phyloP scores from a whole-genome alignment of 2,888 invertebrate genomes.

The Pterostichus madidus region DNA sequence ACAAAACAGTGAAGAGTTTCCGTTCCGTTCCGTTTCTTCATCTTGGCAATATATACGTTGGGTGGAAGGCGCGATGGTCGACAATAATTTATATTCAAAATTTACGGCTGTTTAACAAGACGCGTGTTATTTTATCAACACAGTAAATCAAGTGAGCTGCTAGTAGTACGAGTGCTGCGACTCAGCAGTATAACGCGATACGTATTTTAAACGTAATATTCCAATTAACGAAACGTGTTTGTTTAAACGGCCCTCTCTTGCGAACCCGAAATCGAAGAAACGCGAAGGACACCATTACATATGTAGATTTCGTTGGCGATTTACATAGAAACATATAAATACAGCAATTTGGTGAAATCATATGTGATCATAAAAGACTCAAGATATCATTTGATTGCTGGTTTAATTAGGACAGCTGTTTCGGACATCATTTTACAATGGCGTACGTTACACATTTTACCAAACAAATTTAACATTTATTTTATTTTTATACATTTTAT shows the following conservation, averaged over 20 bases:
- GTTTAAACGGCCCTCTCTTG: slow-evolving; percentile 44
- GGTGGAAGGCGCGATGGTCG: slow-evolving; percentile 43
- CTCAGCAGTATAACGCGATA: slow-evolving; percentile 26
- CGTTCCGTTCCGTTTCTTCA: slow-evolving; percentile 15
- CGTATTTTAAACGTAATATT: slow-evolving; percentile 63
- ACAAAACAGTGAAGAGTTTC: slow-evolving; percentile 19
- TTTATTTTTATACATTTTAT: too few relatives aligned
- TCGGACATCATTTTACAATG: slow-evolving; percentile 1
- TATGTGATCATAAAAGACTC: slow-evolving; percentile 55
- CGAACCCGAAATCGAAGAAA: slow-evolving; percentile 25
- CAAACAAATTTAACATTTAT: too few relatives aligned
- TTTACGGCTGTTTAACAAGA: slow-evolving; percentile 62
- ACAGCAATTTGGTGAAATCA: slow-evolving; percentile 61
- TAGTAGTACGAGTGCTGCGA: neutral
- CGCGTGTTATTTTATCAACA: slow-evolving; percentile 62
- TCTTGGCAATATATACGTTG: slow-evolving; percentile 25
- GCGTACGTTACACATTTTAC: neutral
- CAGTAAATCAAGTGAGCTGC: slow-evolving; percentile 52
- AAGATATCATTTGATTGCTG: slow-evolving; percentile 70
- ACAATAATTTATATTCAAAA: slow-evolving; percentile 61
- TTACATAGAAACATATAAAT: slow-evolving; percentile 58
- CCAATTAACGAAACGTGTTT: slow-evolving; percentile 64
- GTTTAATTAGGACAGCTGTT: slow-evolving; percentile 72
- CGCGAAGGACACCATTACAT: slow-evolving; percentile 53
- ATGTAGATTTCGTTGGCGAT: slow-evolving; percentile 54